Conservation (phyloP, 2,113 vertebrate genomes). For the Cavia aperea region DNA sequence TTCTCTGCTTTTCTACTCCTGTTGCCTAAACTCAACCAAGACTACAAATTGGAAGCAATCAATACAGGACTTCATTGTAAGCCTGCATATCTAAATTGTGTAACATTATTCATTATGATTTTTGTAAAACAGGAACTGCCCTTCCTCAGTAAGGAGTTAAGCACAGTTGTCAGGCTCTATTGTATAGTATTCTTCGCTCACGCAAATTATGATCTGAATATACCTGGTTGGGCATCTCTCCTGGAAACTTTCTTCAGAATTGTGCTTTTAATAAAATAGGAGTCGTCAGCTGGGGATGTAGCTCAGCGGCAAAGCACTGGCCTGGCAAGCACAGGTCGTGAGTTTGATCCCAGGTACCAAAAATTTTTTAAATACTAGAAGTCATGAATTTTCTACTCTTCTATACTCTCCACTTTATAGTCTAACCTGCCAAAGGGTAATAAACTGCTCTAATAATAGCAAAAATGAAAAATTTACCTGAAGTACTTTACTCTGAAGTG, state of each 20-base stretch:
- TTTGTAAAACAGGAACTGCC: neutral
- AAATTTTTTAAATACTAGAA: too few species aligned
- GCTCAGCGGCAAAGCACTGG: too few species aligned
- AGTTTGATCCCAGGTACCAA: too few species aligned
- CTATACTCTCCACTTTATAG: too few species aligned
- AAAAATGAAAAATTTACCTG: neutral
- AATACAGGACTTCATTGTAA: too few species aligned
- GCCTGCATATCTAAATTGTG: too few species aligned
- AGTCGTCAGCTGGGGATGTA: too few species aligned
- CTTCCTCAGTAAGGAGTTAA: neutral
- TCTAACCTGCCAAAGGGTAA: too few species aligned
- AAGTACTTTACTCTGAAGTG: neutral
- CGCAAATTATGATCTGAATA: neutral
- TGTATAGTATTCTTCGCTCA: neutral
- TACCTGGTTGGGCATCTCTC: neutral
- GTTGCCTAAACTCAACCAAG: too few species aligned
- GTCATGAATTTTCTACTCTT: too few species aligned
- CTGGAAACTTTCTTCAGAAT: neutral
- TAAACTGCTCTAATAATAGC: neutral
- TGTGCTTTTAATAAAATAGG: neutral
- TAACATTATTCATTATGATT: neutral
- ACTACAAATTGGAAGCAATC: too few species aligned
- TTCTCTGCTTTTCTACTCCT: neutral
- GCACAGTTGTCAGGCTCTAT: neutral
- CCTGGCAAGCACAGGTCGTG: too few species aligned